Percentiles rank a stretch among this genome's conserved stretches.
Evolutionary conservation across 2,888 invertebrate genomes (phyloP).

Genomic region (Schizotus pectinicornis): DNA sequence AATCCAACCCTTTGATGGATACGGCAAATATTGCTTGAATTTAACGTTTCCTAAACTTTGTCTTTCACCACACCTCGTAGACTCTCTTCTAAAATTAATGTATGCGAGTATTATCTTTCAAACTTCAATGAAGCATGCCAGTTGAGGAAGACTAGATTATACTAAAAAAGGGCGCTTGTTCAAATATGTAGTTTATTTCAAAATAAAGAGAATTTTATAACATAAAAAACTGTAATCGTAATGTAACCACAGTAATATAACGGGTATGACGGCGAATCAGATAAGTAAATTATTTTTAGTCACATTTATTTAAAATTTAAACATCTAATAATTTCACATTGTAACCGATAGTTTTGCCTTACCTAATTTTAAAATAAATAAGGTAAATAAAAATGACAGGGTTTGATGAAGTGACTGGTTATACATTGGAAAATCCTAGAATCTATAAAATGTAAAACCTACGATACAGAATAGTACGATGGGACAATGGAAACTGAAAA

Average conservation of each 20-base stretch:
- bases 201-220: constrained; percentile 39
- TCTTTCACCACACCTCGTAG: too few species aligned
- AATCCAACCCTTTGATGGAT: too few species aligned
- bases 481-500: constrained; percentile 30
- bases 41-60: too few species aligned
- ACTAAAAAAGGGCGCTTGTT: constrained; percentile 16
- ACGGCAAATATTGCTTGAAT: too few species aligned
- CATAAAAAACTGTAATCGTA: constrained; percentile 39
- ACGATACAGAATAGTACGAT: constrained; percentile 41
- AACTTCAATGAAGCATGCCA: too few species aligned
- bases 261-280: constrained; percentile 39
- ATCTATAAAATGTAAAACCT: constrained; percentile 48
- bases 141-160: too few species aligned
- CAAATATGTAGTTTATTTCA: constrained; percentile 39
- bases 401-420: constrained; percentile 29
- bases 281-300: constrained; percentile 48
- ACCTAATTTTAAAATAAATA: constrained; percentile 47
- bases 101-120: too few species aligned
- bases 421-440: constrained; percentile 42
- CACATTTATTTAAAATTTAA: constrained; percentile 59
- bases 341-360: constrained; percentile 49
- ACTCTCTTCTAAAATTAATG: too few species aligned
- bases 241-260: constrained; percentile 27
- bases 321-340: constrained; percentile 57
- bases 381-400: constrained; percentile 31